Percentiles rank a stretch among this genome's conserved stretches.
Conservation (phyloP, 1,140 invertebrate genomes). For the Drosophila parabipectinata region DNA sequence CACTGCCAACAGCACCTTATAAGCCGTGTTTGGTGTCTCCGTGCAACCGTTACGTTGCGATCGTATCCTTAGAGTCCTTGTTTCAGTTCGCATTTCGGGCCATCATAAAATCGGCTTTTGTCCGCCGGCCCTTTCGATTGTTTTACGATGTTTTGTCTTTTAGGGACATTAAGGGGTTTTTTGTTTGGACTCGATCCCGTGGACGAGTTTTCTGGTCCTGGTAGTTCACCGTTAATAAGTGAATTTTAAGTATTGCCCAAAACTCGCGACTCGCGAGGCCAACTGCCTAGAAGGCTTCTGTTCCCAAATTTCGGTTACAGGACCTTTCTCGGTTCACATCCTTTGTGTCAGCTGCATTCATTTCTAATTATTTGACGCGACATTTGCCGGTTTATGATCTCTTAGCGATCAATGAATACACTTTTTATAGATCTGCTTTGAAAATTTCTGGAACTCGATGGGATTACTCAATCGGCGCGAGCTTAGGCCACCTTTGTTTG, state of each 20-base stretch:
- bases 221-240: conserved; percentile 66
- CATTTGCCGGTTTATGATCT: conserved; percentile 34
- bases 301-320: conserved; percentile 34
- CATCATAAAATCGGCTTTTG: conserved; percentile 62
- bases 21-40: conserved; percentile 68
- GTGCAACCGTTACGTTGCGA: conserved; percentile 19
- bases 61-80: conserved; percentile 14
- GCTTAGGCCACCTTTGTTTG: conserved; percentile 12
- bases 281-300: conserved; percentile 28
- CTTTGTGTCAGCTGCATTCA: conserved; percentile 67
- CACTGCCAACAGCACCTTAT: conserved; percentile 24
- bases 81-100: conserved; percentile 45
- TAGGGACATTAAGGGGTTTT: conserved; percentile 75
- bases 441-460: conserved; percentile 21
- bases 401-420: conserved; percentile 61
- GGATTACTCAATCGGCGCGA: conserved; percentile 66
- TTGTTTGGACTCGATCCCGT: conserved; percentile 61
- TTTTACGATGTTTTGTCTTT: conserved; percentile 72
- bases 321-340: conserved; percentile 17
- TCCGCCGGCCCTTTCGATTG: conserved; percentile 60
- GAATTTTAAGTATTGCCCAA: conserved; percentile 54
- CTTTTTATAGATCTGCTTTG: conserved; percentile 41
- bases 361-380: conserved; percentile 71
- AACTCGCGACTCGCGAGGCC: conserved; percentile 34
- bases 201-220: conserved; percentile 35